These are phyloP conservation scores for Potamilus streckersoni DNA, from an alignment of 1,140 invertebrate genomes.

Conservation along the genomic window DNA sequence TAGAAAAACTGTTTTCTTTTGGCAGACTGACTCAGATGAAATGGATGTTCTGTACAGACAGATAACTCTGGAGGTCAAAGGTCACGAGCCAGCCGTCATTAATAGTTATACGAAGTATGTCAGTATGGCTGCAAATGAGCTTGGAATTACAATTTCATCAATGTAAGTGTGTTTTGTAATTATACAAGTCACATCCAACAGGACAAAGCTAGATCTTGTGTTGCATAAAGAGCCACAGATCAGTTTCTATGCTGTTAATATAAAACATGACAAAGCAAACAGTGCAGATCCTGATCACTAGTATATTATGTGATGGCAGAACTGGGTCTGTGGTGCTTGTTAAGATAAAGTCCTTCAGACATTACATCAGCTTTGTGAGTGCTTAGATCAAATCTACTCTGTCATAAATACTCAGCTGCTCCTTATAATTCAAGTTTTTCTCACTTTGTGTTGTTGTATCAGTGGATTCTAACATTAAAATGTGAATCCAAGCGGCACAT, in stretches of 20 bases:
- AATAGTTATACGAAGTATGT: conserved; percentile 89
- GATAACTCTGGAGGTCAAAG: conserved; percentile 86
- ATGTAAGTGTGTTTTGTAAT: not conserved
- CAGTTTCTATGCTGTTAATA: not conserved
- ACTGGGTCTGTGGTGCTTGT: too few species aligned
- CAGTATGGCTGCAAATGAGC: conserved; percentile 80
- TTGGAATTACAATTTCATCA: conserved; percentile 73
- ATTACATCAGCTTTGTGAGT: too few species aligned
- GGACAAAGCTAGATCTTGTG: not conserved
- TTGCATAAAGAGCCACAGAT: not conserved
- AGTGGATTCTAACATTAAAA: too few species aligned
- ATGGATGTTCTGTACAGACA: conserved; percentile 55
- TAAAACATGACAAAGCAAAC: too few species aligned
- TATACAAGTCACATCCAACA: not conserved
- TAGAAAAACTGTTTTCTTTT: not conserved
- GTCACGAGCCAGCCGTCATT: conserved; percentile 87
- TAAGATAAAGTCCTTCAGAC: too few species aligned
- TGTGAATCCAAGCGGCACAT: too few species aligned
- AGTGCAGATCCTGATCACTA: too few species aligned
- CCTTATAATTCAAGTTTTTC: too few species aligned
- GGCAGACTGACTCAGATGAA: conserved; percentile 15
- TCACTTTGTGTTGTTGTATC: too few species aligned
- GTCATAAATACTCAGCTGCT: too few species aligned
- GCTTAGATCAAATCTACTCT: too few species aligned
- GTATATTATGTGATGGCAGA: too few species aligned